Base-by-base conservation (phyloP, 2,113 vertebrate genomes). In the Odontesthes bonariensis region DNA sequence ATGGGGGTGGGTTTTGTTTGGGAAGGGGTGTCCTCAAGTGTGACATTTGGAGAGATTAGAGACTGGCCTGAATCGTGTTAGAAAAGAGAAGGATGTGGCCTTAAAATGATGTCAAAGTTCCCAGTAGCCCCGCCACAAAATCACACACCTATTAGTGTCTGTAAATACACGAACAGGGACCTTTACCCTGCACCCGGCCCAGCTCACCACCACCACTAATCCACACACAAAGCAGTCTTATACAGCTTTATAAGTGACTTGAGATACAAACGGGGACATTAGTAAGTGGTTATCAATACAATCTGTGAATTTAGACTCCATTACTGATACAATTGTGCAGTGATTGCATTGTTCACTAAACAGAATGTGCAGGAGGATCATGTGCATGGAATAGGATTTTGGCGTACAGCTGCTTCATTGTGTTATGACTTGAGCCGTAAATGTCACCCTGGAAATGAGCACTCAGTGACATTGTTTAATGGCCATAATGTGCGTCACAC, bases 1-100 rank as follows among this genome's bases (percentile, higher is more conserved):
- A 69, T 27, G 13, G 35, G 42, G 32, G 13, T n/a, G 12, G 47
- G 55, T 7, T 51, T 42, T 67, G 64, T 54, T 40, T 57, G 72
- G 16, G 42, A 62, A 53, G 19, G 55, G 56, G 8, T 51, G 47
- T 19, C 53, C 51, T 60, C 80, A 73, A 8, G 44, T 73, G 46
- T 88, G 86, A 86, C 85, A 87, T 89, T 89, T 85, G 54, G n/a
- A 88, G 66, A 86, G 86, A 89, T 69, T 82, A 77, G 65, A 72
- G 72, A 79, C 75, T 85, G 75, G 33, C 33, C 31, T 58, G 67
- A 83, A 79, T 58, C 69, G 54, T 10, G 6, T n/a, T 20, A 47
- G 56, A 66, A 32, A 49, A 63, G 23, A 32, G 73, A 22, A 38
- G 47, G 44, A 13, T 42, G 63, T 35, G 58, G 20, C 76, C 35